Evolutionary conservation across 2,888 invertebrate genomes (phyloP).

Genomic region (Epsilonema sp.): DNA sequence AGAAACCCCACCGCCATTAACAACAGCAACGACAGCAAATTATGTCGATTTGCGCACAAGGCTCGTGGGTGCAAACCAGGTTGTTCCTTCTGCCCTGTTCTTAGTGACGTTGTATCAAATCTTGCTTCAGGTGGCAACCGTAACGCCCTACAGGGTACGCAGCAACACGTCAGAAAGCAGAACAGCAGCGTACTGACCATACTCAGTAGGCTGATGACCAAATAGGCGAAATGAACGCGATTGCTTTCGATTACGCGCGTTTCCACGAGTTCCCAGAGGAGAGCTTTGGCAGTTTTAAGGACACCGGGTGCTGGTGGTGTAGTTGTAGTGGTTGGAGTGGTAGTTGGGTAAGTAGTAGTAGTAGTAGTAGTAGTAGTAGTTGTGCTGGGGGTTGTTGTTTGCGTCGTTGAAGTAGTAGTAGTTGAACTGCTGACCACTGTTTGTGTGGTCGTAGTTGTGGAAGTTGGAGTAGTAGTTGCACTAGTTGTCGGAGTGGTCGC

Average conservation of each 20-base stretch:
- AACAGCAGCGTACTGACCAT: neutral
- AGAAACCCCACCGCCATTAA: neutral
- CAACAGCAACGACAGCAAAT: neutral
- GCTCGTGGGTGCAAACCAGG: neutral
- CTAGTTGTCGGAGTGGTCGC: neutral
- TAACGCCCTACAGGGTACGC: neutral
- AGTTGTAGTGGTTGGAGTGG: neutral
- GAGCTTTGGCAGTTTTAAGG: too few relatives aligned
- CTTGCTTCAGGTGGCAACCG: neutral
- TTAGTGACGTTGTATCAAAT: too few relatives aligned
- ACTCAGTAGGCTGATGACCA: neutral
- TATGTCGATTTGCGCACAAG: neutral
- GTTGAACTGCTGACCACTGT: too few relatives aligned
- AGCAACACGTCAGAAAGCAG: neutral
- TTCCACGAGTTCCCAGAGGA: too few relatives aligned
- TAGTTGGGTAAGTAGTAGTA: neutral
- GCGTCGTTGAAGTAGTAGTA: neutral
- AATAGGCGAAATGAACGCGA: neutral
- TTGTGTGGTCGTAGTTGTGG: neutral
- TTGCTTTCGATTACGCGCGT: neutral
- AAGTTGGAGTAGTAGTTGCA: neutral
- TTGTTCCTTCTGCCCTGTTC: too few relatives aligned
- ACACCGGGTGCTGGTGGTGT: too few relatives aligned
- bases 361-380: neutral
- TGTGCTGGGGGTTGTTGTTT: neutral